Evolutionary conservation across 2,797 vertebrate species (phyloP).

Genomic region (Sebastes minor): DNA sequence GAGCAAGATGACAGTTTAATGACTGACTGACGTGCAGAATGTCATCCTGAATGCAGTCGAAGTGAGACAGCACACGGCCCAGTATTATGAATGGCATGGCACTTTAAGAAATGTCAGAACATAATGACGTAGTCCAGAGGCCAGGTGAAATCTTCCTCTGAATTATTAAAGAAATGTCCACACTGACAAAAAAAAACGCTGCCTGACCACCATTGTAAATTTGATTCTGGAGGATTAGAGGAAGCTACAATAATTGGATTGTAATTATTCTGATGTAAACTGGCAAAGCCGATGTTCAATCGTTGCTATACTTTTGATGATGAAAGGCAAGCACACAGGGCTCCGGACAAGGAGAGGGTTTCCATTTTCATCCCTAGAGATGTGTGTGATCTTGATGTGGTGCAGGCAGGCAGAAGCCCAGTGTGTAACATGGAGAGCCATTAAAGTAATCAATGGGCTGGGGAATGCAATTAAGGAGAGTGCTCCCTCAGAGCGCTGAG

Average conservation of each 20-base stretch:
- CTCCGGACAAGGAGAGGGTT: constrained; percentile 16
- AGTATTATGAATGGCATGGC: neutral
- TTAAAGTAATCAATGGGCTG: constrained; percentile 77
- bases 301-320: neutral
- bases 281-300: neutral
- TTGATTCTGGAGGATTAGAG: neutral
- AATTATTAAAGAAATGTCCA: neutral
- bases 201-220: neutral
- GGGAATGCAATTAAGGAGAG: constrained; percentile 81
- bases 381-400: constrained; percentile 53
- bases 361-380: constrained; percentile 44
- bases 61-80: neutral
- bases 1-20: constrained; percentile 50
- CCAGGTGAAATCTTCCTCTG: neutral
- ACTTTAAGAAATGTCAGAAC: constrained; percentile 21
- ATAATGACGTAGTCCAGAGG: neutral
- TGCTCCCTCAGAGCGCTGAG: constrained; percentile 58
- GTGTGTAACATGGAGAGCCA: constrained; percentile 58
- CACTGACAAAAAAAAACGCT: neutral
- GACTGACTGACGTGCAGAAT: constrained; percentile 15
- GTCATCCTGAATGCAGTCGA: constrained; percentile 7
- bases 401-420: constrained; percentile 10
- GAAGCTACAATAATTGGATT: neutral
- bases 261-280: constrained; percentile 11
- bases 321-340: neutral